These are phyloP conservation scores for Chrysocyon brachyurus DNA, from an alignment of 2,797 vertebrate genomes.

Conservation along the genomic window DNA sequence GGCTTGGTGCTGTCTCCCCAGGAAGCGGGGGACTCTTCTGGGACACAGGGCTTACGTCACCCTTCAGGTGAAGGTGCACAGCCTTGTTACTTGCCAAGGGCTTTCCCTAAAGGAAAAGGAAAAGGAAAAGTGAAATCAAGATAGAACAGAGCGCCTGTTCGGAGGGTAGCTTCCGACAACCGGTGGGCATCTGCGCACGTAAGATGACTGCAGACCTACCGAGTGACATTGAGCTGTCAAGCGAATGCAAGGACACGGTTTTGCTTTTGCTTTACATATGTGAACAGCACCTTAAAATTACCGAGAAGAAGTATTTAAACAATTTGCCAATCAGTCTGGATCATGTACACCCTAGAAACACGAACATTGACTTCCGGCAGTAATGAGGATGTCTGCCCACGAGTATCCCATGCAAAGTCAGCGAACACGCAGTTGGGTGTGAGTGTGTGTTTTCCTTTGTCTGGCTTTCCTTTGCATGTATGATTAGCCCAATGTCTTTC, in stretches of 20 bases:
- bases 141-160: background rate
- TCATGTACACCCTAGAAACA: background rate
- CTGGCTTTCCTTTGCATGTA: background rate
- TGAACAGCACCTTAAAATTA: background rate
- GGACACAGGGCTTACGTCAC: background rate
- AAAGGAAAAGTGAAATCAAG: background rate
- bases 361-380: background rate
- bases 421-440: accelerated
- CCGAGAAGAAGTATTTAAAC: conserved; percentile 11
- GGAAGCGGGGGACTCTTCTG: background rate
- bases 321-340: background rate
- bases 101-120: background rate
- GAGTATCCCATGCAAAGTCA: background rate
- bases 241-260: background rate
- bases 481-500: background rate
- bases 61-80: background rate
- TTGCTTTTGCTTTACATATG: background rate
- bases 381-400: background rate
- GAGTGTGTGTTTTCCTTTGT: background rate
- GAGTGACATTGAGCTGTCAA: background rate
- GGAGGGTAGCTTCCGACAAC: background rate
- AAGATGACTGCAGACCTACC: background rate
- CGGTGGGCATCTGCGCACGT: no score
- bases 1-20: accelerated
- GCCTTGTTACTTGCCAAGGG: background rate